Percentiles rank a stretch among this genome's conserved stretches.
Conservation (phyloP, 2,888 invertebrate species). For the Mimas tiliae region DNA sequence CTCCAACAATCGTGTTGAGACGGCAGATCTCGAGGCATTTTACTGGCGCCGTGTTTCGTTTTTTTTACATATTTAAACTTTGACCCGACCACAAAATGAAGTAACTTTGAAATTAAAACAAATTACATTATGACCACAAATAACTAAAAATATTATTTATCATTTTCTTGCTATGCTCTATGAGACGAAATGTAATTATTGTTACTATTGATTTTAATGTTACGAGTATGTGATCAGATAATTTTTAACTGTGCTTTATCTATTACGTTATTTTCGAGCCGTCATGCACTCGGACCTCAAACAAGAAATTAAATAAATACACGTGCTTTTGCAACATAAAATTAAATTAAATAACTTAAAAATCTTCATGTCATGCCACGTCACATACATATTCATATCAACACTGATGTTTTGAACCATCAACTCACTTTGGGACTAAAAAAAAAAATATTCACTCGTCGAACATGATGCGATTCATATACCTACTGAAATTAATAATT, state of each 20-base stretch:
- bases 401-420: background rate
- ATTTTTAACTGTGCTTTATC: background rate
- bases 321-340: constrained; percentile 52
- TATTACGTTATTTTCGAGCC: constrained; percentile 39
- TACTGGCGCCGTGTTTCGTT: constrained; percentile 37
- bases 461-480: constrained; percentile 36
- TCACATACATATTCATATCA: constrained; percentile 29
- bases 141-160: background rate
- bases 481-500: constrained; percentile 38
- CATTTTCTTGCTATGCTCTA: background rate
- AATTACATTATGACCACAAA: background rate
- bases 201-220: background rate
- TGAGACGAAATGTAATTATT: background rate
- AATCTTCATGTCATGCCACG: constrained; percentile 44
- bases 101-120: background rate
- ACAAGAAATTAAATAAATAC: constrained; percentile 72
- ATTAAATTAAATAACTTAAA: constrained; percentile 35
- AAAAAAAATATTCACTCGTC: background rate
- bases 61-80: constrained; percentile 19
- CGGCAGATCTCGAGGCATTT: constrained; percentile 61
- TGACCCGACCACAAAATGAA: constrained; percentile 3
- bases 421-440: background rate
- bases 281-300: constrained; percentile 69
- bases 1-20: constrained; percentile 60
- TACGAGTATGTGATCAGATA: constrained; percentile 15